A percentile compares a stretch with the other conserved stretches of the same genome.
These are phyloP conservation scores for Pseudomyrmex dendroicus DNA, from an alignment of 1,140 invertebrate genomes.

Conservation along the genomic window DNA sequence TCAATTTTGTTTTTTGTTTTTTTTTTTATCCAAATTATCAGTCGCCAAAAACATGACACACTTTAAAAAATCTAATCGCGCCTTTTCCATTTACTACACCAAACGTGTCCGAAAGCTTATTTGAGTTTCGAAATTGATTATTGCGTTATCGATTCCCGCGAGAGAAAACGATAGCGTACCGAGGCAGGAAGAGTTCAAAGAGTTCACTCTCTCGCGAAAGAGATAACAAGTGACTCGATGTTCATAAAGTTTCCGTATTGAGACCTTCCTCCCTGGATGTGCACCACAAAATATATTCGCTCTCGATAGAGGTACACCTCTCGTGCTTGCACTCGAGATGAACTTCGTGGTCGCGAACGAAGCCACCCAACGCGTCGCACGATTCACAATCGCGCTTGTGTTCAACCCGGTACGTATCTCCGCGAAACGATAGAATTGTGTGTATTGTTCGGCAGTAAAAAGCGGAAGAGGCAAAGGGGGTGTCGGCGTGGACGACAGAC, in stretches of 20 bases:
- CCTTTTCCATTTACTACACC: too few relatives aligned
- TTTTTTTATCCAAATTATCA: too few relatives aligned
- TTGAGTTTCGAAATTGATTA: neutral
- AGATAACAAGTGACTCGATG: slow-evolving; percentile 29
- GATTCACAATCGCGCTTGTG: slow-evolving; percentile 16
- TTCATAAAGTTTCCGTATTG: slow-evolving; percentile 48
- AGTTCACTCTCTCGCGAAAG: neutral
- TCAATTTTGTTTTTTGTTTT: too few relatives aligned
- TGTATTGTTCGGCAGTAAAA: slow-evolving; percentile 63
- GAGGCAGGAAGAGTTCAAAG: neutral
- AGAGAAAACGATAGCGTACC: neutral
- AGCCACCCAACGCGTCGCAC: slow-evolving; percentile 22
- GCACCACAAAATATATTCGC: slow-evolving; percentile 10
- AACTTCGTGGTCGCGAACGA: slow-evolving; percentile 27
- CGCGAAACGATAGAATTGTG: slow-evolving; percentile 32
- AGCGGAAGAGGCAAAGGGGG: slow-evolving; percentile 35
- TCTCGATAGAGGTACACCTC: slow-evolving; percentile 23
- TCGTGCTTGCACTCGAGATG: slow-evolving; percentile 3
- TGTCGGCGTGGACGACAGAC: slow-evolving; percentile 50
- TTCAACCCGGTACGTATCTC: slow-evolving; percentile 26
- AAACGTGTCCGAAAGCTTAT: too few relatives aligned
- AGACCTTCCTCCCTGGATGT: neutral
- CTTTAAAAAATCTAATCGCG: too few relatives aligned
- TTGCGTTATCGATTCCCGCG: too few relatives aligned
- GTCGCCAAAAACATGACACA: too few relatives aligned